Conservation (phyloP, 2,113 vertebrate genomes). For the Chrysochloris asiatica region DNA sequence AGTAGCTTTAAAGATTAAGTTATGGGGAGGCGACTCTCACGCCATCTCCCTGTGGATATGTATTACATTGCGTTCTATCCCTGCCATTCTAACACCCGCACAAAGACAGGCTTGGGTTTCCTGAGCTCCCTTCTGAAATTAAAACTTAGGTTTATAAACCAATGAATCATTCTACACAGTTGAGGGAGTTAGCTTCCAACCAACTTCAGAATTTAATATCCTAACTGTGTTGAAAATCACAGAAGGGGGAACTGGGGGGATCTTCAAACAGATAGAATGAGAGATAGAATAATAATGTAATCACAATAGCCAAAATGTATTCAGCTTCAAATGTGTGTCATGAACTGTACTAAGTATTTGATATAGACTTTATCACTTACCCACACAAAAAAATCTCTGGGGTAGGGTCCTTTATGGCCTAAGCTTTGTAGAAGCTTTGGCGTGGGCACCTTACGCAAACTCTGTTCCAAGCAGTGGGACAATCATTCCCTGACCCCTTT, state of each 20-base stretch:
- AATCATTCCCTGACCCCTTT: neutral
- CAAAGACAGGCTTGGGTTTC: slow-evolving; percentile 63
- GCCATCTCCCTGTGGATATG: slow-evolving; percentile 63
- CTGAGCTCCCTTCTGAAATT: slow-evolving; percentile 70
- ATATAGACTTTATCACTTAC: neutral
- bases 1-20: slow-evolving; percentile 81
- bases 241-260: slow-evolving; percentile 50
- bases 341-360: slow-evolving; percentile 1
- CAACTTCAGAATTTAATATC: slow-evolving; percentile 63
- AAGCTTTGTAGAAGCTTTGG: neutral
- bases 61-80: slow-evolving; percentile 65
- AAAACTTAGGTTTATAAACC: slow-evolving; percentile 69
- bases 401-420: too few relatives aligned
- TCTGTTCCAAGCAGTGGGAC: neutral
- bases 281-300: slow-evolving; percentile 50
- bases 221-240: slow-evolving; percentile 62
- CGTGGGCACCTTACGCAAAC: neutral
- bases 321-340: slow-evolving; percentile 38
- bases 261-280: slow-evolving; percentile 58
- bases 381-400: neutral
- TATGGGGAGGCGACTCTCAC: slow-evolving; percentile 57
- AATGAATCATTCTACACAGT: slow-evolving; percentile 69
- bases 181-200: slow-evolving; percentile 66
- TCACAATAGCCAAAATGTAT: slow-evolving; percentile 56
- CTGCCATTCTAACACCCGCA: slow-evolving; percentile 55